Evolutionary conservation across 2,888 invertebrate genomes (phyloP).

Genomic region (Caenorhabditis imperialis): DNA sequence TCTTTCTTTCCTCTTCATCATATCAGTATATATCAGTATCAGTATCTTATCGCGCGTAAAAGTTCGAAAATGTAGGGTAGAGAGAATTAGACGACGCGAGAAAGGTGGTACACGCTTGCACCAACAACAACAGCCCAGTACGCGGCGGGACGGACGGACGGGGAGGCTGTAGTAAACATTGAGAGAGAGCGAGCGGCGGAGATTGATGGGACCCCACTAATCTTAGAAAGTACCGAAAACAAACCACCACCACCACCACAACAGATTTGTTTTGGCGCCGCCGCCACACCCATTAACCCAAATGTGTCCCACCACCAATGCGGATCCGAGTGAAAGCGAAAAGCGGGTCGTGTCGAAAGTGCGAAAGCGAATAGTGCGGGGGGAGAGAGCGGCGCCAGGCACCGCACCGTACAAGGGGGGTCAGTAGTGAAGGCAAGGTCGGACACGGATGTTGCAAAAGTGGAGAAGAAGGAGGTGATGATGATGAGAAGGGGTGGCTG

Average conservation of each 20-base stretch:
- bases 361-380: conserved; percentile 13
- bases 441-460: not conserved
- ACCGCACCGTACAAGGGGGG: conserved; percentile 6
- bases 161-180: conserved; percentile 11
- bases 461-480: not conserved
- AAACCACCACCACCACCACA: too few relatives aligned
- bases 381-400: conserved; percentile 6
- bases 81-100: conserved; percentile 34
- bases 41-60: too few relatives aligned
- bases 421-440: too few relatives aligned
- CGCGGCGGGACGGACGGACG: too few relatives aligned
- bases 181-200: conserved; percentile 15
- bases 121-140: conserved; percentile 26
- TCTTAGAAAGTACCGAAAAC: too few relatives aligned
- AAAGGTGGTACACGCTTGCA: conserved; percentile 24
- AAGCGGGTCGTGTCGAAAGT: conserved; percentile 22
- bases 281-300: too few relatives aligned
- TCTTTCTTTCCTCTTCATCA: too few relatives aligned
- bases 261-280: too few relatives aligned
- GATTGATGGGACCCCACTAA: not conserved
- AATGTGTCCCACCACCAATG: too few relatives aligned
- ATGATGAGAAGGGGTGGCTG: not conserved
- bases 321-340: too few relatives aligned
- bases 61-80: not conserved
- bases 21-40: too few relatives aligned